Base-by-base conservation (phyloP, 2,888 invertebrate genomes). In the Hirtodrosophila confusa region DNA sequence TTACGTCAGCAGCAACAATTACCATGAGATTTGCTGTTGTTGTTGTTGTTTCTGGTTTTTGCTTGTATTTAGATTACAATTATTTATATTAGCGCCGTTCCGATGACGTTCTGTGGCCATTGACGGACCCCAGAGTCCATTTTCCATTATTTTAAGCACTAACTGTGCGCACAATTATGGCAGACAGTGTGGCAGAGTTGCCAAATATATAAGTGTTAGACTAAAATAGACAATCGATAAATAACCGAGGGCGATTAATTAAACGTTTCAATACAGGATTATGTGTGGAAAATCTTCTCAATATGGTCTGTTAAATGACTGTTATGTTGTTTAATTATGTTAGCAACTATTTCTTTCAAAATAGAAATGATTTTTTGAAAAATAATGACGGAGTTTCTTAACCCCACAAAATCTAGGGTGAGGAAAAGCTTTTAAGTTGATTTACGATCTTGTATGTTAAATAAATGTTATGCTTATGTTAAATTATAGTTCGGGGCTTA, bases 171-270 rank as follows among this genome's bases (percentile, higher is more conserved):
- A 35, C 71, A 76, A 68, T 64, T 73, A 67, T 67, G 80, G 60
- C 84, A 79, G 84, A 83, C 80, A 75, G 57, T 78, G 65, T 66
- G 84, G 68, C 78, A 74, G 62, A 39, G 55, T 17, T 61, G 68
- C 57, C 56, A 67, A 61, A 43, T 40, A 67, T 76, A 73, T 68
- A 69, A 73, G 57, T 62, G 7, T 17, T 17, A 1, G 17, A 17
- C 17, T 1, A 1, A 12, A 24, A 27, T 17, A 63, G 11, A 33
- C 29, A 33, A 31, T 27, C 39, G 12, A 33, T 49, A 44, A 17
- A 11, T 57, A 44, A 5, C 37, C 10, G 5, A 10, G 6, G 4
- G 27, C 27, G 27, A 5, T 27, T 27, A 27, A 5, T 17, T 17
- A 17, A 17, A 17, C 1, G 17, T 17, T 17, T 17, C 1, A 17